Evolutionary conservation across 2,888 invertebrate species (phyloP).

Genomic region (Hemicrepidius hirtus): DNA sequence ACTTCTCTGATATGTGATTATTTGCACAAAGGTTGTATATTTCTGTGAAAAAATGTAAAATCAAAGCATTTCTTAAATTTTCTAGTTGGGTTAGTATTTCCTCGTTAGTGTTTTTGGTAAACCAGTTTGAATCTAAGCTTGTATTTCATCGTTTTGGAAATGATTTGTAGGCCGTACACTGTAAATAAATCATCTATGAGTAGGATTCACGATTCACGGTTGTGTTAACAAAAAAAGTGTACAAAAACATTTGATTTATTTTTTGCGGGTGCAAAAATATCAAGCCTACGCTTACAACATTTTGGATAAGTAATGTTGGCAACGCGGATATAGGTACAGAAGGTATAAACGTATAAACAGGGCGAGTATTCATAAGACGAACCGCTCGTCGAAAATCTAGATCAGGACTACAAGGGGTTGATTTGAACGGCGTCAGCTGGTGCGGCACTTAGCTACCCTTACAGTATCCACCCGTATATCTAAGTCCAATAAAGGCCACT

Average conservation of each 20-base stretch:
- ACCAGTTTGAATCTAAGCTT: too few relatives aligned
- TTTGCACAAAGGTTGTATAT: too few relatives aligned
- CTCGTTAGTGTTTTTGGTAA: too few relatives aligned
- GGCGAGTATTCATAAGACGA: constrained; percentile 49
- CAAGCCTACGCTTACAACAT: neutral
- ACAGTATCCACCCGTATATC: constrained; percentile 63
- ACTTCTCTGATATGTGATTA: too few relatives aligned
- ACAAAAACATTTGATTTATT: neutral
- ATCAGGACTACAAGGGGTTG: constrained; percentile 65
- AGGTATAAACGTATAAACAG: constrained; percentile 30
- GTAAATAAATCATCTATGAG: too few relatives aligned
- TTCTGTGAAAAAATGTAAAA: too few relatives aligned
- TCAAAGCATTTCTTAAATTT: too few relatives aligned
- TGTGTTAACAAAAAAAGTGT: too few relatives aligned
- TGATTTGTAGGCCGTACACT: too few relatives aligned
- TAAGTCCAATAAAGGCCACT: constrained; percentile 60
- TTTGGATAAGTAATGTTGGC: constrained; percentile 27
- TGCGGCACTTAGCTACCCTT: constrained; percentile 73
- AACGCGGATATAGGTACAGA: constrained; percentile 7
- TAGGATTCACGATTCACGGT: too few relatives aligned
- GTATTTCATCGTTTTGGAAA: too few relatives aligned
- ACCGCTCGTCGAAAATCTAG: constrained; percentile 59
- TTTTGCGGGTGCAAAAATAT: neutral
- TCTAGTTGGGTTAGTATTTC: too few relatives aligned
- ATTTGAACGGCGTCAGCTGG: constrained; percentile 74